Conservation (phyloP, 2,888 invertebrate genomes). For the Chrysolina haemoptera region DNA sequence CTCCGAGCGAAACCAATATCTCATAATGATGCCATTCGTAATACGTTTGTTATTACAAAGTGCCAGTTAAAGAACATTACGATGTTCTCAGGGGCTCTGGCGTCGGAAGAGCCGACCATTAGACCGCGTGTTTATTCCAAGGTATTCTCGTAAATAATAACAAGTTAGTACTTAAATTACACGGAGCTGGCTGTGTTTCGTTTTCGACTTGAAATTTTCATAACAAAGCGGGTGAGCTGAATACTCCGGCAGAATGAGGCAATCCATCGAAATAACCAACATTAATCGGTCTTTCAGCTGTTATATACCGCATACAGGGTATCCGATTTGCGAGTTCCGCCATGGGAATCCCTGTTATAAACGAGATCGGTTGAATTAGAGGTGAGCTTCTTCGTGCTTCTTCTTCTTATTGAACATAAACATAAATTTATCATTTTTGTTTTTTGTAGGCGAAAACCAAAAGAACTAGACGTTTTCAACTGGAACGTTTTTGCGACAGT, state of each 20-base stretch:
- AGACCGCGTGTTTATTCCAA: constrained; percentile 58
- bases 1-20: constrained; percentile 36
- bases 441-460: no score
- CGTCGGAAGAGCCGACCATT: constrained; percentile 52
- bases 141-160: constrained; percentile 59
- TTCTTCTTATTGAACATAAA: no score
- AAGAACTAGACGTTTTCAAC: no score
- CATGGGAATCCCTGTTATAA: no score
- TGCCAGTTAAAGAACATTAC: constrained; percentile 42
- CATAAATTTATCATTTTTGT: no score
- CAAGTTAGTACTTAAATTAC: constrained; percentile 59
- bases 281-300: no score
- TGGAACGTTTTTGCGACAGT: no score
- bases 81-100: constrained; percentile 40
- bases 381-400: no score
- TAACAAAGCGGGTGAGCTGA: constrained; percentile 47
- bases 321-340: no score
- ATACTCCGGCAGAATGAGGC: neutral
- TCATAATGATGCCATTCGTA: constrained; percentile 38
- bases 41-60: constrained; percentile 44
- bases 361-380: no score
- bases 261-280: neutral
- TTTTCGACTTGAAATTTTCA: constrained; percentile 53
- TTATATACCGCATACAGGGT: no score
- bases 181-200: constrained; percentile 26